These are phyloP conservation scores for Etheostoma spectabile DNA, from an alignment of 2,113 vertebrate genomes.

Conservation along the genomic window DNA sequence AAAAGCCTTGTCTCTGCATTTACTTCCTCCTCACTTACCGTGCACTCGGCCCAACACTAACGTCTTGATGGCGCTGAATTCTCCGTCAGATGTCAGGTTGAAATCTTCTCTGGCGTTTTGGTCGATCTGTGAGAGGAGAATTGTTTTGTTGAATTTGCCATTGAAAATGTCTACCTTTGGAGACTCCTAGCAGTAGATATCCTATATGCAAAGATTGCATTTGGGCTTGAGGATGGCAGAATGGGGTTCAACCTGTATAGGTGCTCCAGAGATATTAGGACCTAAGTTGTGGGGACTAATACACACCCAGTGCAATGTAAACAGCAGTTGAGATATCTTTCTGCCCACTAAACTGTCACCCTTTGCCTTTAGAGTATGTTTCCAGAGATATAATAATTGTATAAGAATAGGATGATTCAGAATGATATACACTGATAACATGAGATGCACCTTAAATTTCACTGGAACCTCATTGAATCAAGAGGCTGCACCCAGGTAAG, in stretches of 20 bases:
- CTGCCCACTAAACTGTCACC: not conserved
- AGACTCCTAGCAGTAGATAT: not conserved
- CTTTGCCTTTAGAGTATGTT: not conserved
- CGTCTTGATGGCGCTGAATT: constrained; percentile 60
- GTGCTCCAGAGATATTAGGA: not conserved
- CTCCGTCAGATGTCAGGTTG: constrained; percentile 70
- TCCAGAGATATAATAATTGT: constrained; percentile 8
- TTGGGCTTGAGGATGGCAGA: not conserved
- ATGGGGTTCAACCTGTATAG: not conserved
- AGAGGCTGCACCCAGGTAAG: constrained; percentile 15
- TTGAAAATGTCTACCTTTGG: not conserved
- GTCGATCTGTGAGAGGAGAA: constrained; percentile 59
- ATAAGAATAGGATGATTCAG: not conserved
- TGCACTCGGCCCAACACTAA: constrained; percentile 65
- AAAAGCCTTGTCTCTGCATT: constrained; percentile 3
- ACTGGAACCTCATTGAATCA: constrained; percentile 31
- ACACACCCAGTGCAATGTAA: not conserved
- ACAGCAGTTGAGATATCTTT: constrained; percentile 4
- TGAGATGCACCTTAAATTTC: constrained; percentile 50
- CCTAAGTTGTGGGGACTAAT: not conserved
- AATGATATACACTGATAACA: constrained; percentile 14
- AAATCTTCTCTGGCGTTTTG: constrained; percentile 67
- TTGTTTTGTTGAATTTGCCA: not conserved
- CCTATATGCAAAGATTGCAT: not conserved
- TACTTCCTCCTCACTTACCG: constrained; percentile 45